Base-by-base conservation (phyloP, 2,888 invertebrate species). In the Metopia argyrocephala region DNA sequence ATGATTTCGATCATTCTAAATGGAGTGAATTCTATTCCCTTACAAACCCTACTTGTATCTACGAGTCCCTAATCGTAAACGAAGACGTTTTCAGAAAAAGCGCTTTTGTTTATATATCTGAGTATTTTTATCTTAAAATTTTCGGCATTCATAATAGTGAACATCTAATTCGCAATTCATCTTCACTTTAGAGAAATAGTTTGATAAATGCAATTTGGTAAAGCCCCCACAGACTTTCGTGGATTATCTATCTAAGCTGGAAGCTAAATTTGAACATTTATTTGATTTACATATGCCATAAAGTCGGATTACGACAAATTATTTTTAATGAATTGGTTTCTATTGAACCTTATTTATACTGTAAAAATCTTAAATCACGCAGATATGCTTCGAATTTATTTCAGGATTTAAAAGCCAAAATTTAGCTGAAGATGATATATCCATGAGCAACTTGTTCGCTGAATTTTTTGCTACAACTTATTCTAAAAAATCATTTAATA, bases 71-170 rank as follows among this genome's bases (percentile, higher is more conserved):
- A 38, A 12, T 7, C 3, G 12, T 46, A 4, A 12, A 3, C 12
- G 45, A n/a, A 2, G n/a, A 46, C n/a, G 45, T 2, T 46, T 46
- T 46, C 45, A 46, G n/a, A n/a, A n/a, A 46, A 12, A n/a, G 12
- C 12, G 12, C 15, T 46, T 70, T 70, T 21, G 62, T 54, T 12
- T 65, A 74, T 20, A 68, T 79, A 21, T 74, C 20, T n/a, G n/a
- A 46, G n/a, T 46, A 46, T n/a, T n/a, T n/a, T n/a, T n/a, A n/a
- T n/a, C n/a, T n/a, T n/a, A n/a, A n/a, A n/a, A n/a, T n/a, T n/a
- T 46, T 46, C n/a, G n/a, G n/a, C 2, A 46, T 2, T 46, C 45
- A 46, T 46, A 46, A n/a, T n/a, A n/a, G 45, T 12, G n/a, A 46
- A n/a, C n/a, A 2, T n/a, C 12, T 46, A n/a, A 46, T 1, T n/a